Base-by-base conservation (phyloP, 2,113 vertebrate genomes). In the Rhinolophus ferrumequinum region DNA sequence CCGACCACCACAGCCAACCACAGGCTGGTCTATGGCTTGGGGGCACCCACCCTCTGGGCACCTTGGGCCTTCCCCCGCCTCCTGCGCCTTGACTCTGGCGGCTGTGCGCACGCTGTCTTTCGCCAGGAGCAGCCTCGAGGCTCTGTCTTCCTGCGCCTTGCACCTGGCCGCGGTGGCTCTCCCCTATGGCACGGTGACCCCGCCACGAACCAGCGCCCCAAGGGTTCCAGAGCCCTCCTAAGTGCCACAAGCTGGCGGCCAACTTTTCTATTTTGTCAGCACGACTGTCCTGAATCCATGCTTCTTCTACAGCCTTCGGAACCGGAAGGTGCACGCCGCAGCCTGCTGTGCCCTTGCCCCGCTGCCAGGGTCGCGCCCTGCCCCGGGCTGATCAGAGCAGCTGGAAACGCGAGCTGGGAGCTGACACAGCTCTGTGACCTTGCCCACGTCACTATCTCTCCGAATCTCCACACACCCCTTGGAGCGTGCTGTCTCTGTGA, bases 151-250 rank as follows among this genome's bases (percentile, higher is more conserved):
- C 22, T 95, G 92, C 38, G 28, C 90, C 33, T 83, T 82, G 0
- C 93, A 94, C 47, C 73, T 94, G 91, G 94, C 76, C 0, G 64
- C 86, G 70, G 88, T 79, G 10, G 56, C 86, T 3, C 85, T 96
- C 47, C 94, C 93, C 52, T 84, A 97, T 0, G 93, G 96, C 54
- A 58, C 85, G 1, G 96, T 93, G 41, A 95, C 75, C 52, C 16
- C 7, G 60, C 93, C 44, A 24, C 26, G 93, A 56, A 81, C 69
- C 81, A 82, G 89, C 26, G 67, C 19, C 85, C 91, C 33, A 5
- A 12, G 3, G n/a, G 64, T 54, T 80, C 89, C 38, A 30, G 73
- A 0, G 14, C 69, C 6, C 69, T 80, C n/a, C 88, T 47, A n/a
- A 15, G 19, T 28, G 24, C 50, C 86, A 95, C 82, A 90, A 77